These are phyloP conservation scores for Takifugu flavidus DNA, from an alignment of 2,113 vertebrate species.

Conservation along the genomic window DNA sequence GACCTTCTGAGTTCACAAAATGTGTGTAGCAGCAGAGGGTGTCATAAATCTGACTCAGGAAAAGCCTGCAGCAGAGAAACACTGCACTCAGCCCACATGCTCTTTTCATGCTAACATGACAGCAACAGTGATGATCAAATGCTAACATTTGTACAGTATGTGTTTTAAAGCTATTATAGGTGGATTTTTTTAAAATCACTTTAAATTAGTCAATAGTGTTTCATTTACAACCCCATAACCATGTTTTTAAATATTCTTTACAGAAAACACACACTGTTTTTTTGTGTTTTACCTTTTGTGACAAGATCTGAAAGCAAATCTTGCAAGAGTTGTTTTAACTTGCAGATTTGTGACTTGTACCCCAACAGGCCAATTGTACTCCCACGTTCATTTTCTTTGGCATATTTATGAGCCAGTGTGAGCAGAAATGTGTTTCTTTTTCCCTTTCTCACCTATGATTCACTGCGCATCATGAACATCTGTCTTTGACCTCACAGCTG, in stretches of 20 bases:
- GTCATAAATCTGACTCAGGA: not conserved
- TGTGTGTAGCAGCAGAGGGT: not conserved
- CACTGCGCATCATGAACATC: conserved; percentile 29
- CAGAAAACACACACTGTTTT: too few species aligned
- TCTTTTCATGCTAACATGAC: not conserved
- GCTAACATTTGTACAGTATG: too few species aligned
- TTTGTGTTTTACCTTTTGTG: too few species aligned
- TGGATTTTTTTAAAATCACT: not conserved
- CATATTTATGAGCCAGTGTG: too few species aligned
- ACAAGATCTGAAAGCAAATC: not conserved
- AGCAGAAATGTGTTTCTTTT: too few species aligned
- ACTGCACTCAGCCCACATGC: not conserved
- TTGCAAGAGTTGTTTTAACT: not conserved
- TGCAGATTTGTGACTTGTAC: too few species aligned
- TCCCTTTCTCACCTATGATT: too few species aligned
- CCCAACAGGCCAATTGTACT: too few species aligned
- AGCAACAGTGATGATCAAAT: not conserved
- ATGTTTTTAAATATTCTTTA: not conserved
- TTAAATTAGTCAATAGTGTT: not conserved
- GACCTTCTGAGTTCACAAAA: conserved; percentile 3
- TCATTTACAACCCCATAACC: not conserved
- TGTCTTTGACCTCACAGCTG: conserved; percentile 34
- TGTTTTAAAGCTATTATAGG: not conserved
- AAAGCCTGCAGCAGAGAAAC: not conserved
- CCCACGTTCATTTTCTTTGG: too few species aligned